Base-by-base conservation (phyloP, 2,797 vertebrate species). In the Coluber constrictor region DNA sequence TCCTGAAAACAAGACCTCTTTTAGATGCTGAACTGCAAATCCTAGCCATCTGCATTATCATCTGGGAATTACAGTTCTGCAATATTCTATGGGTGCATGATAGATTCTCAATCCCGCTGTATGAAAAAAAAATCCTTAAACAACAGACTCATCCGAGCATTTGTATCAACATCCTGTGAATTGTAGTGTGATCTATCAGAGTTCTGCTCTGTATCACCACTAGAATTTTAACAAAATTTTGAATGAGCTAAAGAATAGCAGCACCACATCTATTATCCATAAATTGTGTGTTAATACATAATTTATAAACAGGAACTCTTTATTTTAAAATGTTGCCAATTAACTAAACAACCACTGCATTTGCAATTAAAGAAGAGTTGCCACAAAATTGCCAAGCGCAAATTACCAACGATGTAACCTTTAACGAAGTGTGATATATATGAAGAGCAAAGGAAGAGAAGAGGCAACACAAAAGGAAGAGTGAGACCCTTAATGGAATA, bases 261-360 rank as follows among this genome's bases (percentile, higher is more conserved):
- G 0, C 91, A 91, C 55, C 96, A 92, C 95, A 86, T 95, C 94
- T 95, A 96, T 95, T 96, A 96, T 96, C 95, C 94, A 94, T 70
- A 87, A 91, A 94, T 92, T 94, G 92, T 5, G 18, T 91, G 95
- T 94, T 90, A 95, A 94, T 96, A 95, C 95, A 96, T 96, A 95
- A 97, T 96, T 94, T 95, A 96, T 95, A 96, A 96, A 95, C 88
- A 74, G 86, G 87, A 94, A 95, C 94, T 95, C 96, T 96, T 96
- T 93, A 93, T 95, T 94, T 95, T 94, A 95, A 92, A 96, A 92
- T 86, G 86, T 86, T 96, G 91, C 74, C 93, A 95, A 94, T 95
- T 96, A 96, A 92, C 94, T 94, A 94, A 96, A 94, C 95, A 95
- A 95, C 86, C 86, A 8, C 87, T 89, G 95, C 79, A 95, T 95